Evolutionary conservation across 2,113 vertebrate species (phyloP), one percentile per base, ranked within the genome.

Genomic region (Zingel zingel): DNA sequence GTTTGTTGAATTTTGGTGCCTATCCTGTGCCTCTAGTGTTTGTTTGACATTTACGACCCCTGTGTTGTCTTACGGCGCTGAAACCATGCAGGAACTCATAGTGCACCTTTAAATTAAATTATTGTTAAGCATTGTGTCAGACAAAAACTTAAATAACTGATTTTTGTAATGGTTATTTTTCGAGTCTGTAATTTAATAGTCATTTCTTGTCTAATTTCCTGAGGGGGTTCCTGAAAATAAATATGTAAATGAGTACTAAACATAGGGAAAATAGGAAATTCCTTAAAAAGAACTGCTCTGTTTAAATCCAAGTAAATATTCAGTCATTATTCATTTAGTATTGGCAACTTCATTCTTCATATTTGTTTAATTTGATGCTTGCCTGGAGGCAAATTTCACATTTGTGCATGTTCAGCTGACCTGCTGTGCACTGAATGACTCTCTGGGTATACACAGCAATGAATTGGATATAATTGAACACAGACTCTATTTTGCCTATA

Each of bases 211-310:
- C 16, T 19, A 18, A 8, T 59, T 21, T 59, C 1, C 9, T 57
- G 9, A 23, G 36, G 33, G 15, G n/a, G 5, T 71, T 76, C 39
- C 30, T 39, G 13, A 6, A 67, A 77, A 72, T n/a, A 54, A 50
- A 11, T 43, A 33, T 59, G 47, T 79, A 86, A 79, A 64, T 72
- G 51, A 13, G 27, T 66, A 25, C 30, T 58, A 81, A 70, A 69
- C 45, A 66, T 4, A 27, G 25, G 58, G 27, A 6, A 63, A 51
- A 65, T 3, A 62, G 25, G 15, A 58, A 50, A 62, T 47, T 45
- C 15, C 21, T 54, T 36, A 3, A 80, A 43, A 25, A 58, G 19
- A 50, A 33, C 39, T 15, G 68, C 48, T 57, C 45, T 3, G 33
- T 5, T 59, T 68, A 25, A 85, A 43, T 43, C 8, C 39, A 39